Evolutionary conservation across 2,797 vertebrate species (phyloP).

Genomic region (Coracias cyanogaster): DNA sequence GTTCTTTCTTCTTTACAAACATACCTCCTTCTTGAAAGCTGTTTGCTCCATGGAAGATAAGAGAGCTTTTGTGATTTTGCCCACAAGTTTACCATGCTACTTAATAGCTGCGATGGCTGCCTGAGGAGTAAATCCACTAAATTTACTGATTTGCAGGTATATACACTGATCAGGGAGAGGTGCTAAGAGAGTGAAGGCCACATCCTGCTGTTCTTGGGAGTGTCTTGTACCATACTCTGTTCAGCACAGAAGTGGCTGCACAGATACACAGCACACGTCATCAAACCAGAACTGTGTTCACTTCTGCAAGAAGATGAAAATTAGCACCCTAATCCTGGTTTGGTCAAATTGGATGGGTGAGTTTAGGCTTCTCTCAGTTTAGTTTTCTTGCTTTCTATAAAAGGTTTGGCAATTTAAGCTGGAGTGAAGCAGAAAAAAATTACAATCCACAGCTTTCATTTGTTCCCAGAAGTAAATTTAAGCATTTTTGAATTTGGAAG

Average conservation of each 20-base stretch:
- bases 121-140: neutral
- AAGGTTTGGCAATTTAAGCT: neutral
- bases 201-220: neutral
- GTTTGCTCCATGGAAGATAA: neutral
- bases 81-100: neutral
- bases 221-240: neutral
- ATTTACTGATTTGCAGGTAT: neutral
- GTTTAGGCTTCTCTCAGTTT: neutral
- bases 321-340: neutral
- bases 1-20: neutral
- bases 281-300: neutral
- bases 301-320: neutral
- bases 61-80: neutral
- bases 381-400: neutral
- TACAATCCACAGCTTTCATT: neutral
- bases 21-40: neutral
- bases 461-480: neutral
- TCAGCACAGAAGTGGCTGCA: neutral
- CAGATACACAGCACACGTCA: neutral
- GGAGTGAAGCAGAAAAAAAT: neutral
- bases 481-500: neutral
- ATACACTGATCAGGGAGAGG: neutral
- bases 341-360: neutral
- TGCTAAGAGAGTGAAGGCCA: neutral
- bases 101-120: neutral